Percentiles rank a stretch among this genome's conserved stretches.
Evolutionary conservation across 2,888 invertebrate species (phyloP).

Genomic region (Morpho deidamia): DNA sequence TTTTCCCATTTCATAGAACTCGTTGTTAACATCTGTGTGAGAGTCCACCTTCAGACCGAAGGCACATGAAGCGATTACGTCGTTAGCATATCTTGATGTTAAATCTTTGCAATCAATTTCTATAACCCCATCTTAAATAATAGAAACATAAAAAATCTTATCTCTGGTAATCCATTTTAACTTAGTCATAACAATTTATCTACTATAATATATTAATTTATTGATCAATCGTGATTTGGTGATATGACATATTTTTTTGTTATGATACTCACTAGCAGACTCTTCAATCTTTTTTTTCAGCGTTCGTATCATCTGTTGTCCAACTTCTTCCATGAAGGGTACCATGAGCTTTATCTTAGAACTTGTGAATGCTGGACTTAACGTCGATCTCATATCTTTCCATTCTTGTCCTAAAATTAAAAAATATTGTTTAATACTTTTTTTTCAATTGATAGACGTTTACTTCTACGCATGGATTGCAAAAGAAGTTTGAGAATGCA

Average conservation of each 20-base stretch:
- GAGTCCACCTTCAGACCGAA: slow-evolving; percentile 56
- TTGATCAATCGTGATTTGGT: background rate
- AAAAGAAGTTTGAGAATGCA: too few relatives aligned
- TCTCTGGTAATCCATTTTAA: too few relatives aligned
- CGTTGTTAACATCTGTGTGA: slow-evolving; percentile 54
- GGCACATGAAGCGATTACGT: slow-evolving; percentile 69
- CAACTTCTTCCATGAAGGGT: slow-evolving; percentile 52
- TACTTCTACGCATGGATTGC: too few relatives aligned
- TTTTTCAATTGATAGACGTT: too few relatives aligned
- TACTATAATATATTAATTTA: background rate
- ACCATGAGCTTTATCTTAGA: slow-evolving; percentile 33
- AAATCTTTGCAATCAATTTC: slow-evolving; percentile 59
- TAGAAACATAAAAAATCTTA: background rate
- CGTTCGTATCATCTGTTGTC: slow-evolving; percentile 42
- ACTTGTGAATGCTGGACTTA: slow-evolving; percentile 59
- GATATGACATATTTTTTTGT: background rate
- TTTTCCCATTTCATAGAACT: slow-evolving; percentile 72
- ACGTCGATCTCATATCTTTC: slow-evolving; percentile 51
- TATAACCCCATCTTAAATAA: slow-evolving; percentile 29
- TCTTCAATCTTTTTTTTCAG: slow-evolving; percentile 34
- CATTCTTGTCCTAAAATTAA: slow-evolving; percentile 32
- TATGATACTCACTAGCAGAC: slow-evolving; percentile 23
- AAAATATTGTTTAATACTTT: too few relatives aligned
- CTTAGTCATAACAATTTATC: background rate
- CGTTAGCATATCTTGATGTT: slow-evolving; percentile 26